These are phyloP conservation scores for Epinotia demarniana DNA, from an alignment of 2,888 invertebrate genomes.

Conservation along the genomic window DNA sequence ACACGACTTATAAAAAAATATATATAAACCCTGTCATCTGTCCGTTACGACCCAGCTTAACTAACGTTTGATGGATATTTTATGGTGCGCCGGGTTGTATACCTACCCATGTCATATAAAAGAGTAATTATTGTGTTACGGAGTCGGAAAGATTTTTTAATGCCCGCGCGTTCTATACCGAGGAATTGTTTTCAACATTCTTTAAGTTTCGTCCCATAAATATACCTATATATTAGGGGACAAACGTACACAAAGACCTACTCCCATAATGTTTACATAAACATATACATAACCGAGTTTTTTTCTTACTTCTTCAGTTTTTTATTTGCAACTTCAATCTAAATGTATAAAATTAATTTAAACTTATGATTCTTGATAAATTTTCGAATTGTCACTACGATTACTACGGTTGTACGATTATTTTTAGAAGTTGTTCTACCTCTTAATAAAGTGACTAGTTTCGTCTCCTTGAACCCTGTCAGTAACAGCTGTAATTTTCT, in stretches of 20 bases:
- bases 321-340: no score
- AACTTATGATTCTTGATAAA: no score
- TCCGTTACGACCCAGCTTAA: conserved; percentile 40
- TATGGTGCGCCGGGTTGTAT: conserved; percentile 31
- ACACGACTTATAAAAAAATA: conserved; percentile 27
- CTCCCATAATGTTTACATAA: no score
- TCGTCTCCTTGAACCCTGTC: no score
- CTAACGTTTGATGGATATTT: conserved; percentile 39
- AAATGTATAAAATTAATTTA: no score
- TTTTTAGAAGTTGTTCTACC: no score
- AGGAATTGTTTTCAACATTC: not conserved
- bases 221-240: no score
- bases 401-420: no score
- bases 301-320: not conserved
- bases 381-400: no score
- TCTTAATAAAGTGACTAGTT: no score
- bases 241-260: no score
- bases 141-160: conserved; percentile 4
- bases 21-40: conserved; percentile 42
- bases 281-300: not conserved
- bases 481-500: no score
- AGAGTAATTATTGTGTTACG: conserved; percentile 37
- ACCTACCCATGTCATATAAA: conserved; percentile 36
- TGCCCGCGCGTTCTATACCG: not conserved
- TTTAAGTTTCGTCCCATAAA: not conserved